Evolutionary conservation across 2,797 vertebrate genomes (phyloP), one percentile per base, ranked within the genome.

Genomic region (Borostomias antarcticus): DNA sequence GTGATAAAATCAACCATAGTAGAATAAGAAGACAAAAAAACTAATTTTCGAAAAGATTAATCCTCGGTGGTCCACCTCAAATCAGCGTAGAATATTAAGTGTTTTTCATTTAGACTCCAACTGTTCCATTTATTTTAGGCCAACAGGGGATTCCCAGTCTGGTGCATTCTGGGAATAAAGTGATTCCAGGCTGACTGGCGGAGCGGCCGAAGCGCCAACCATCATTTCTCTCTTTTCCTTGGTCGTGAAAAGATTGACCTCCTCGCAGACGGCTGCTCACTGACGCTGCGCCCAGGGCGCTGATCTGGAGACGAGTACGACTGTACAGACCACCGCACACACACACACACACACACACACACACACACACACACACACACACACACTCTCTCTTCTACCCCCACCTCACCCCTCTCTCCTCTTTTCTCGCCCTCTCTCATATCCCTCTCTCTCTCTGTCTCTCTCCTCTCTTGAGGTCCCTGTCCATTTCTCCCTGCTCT

Each of bases 171-270:
- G 86, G 86, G 88, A 91, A 89, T 85, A 88, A 88, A 88, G 79
- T 78, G 84, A 87, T 90, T 90, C 82, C 83, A 85, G 84, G 76
- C 79, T 87, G 83, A 76, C 81, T 81, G 81, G 78, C n/a, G n/a
- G n/a, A n/a, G n/a, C n/a, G n/a, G 82, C 85, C 83, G 78, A 35
- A 76, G 86, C 65, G 68, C 75, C 78, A 76, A 74, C 60, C 40
- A 86, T 89, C 57, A 77, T 91, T 88, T 89, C 86, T 81, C 85
- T 76, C 66, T 76, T 78, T 86, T 89, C 88, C 78, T 81, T 85
- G 89, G 87, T 90, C 74, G 76, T 81, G 86, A 89, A 91, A 92
- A 91, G 80, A 92, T 91, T 91, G 89, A 86, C 83, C 81, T 89
- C 83, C 80, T 73, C 65, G 81, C 79, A 84, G 86, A 89, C 85